These are phyloP conservation scores for Pseudopleuronectes americanus DNA, from an alignment of 2,797 vertebrate species.

Conservation along the genomic window DNA sequence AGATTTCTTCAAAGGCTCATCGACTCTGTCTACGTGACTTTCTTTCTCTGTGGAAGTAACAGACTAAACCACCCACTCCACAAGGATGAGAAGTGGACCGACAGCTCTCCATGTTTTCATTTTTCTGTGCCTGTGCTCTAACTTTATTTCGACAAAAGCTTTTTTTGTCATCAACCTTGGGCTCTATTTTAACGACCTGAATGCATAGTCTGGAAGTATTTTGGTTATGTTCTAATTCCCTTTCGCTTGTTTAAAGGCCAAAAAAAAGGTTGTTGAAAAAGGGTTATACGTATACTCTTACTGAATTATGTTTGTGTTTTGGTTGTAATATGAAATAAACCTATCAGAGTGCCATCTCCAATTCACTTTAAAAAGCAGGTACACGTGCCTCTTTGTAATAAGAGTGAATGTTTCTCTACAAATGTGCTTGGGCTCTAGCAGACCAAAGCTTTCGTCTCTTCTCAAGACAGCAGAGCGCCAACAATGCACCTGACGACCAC, in stretches of 20 bases:
- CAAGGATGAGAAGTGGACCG: slow-evolving; percentile 6
- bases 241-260: background rate
- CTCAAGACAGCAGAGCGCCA: background rate
- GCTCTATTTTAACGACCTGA: background rate
- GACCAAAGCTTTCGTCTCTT: no score
- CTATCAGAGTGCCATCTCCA: background rate
- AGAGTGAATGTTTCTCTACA: no score
- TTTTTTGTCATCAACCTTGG: background rate
- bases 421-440: no score
- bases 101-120: slow-evolving; percentile 32
- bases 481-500: background rate
- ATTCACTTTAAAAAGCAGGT: no score
- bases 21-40: slow-evolving; percentile 20
- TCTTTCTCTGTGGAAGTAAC: slow-evolving; percentile 31
- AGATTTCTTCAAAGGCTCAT: slow-evolving; percentile 20
- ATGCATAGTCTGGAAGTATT: no score
- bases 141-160: slow-evolving; percentile 43
- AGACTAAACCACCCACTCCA: slow-evolving; percentile 1
- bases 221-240: background rate
- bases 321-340: background rate
- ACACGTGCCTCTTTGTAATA: no score
- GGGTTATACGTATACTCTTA: background rate
- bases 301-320: background rate
- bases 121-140: slow-evolving; percentile 66
- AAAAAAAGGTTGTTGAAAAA: background rate